These are phyloP conservation scores for Amorpha juglandis DNA, from an alignment of 2,888 invertebrate genomes.

Conservation along the genomic window DNA sequence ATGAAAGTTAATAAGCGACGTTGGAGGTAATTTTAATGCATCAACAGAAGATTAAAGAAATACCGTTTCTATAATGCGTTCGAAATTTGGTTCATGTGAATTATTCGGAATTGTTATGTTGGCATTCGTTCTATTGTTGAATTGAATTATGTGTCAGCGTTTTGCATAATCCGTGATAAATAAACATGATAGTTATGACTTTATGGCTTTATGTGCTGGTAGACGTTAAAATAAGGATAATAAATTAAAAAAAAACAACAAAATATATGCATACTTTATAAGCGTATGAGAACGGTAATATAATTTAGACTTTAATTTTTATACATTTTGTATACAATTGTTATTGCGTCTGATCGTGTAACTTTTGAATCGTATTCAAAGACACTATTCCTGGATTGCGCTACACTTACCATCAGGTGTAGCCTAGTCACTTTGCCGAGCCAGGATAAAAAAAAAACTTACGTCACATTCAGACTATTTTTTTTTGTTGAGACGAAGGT, in stretches of 20 bases:
- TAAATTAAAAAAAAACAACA: neutral
- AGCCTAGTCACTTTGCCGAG: no score
- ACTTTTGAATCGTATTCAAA: no score
- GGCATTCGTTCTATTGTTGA: constrained; percentile 1
- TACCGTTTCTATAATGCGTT: neutral
- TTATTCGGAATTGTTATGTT: neutral
- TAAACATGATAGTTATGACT: neutral
- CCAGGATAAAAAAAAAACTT: no score
- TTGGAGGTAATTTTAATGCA: constrained; percentile 22
- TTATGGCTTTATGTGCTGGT: neutral
- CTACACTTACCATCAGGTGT: no score
- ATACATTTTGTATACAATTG: no score
- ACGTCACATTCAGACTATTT: no score
- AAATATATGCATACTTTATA: neutral
- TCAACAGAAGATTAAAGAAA: neutral
- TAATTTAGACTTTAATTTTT: no score
- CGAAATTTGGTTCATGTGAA: neutral
- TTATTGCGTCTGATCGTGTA: no score
- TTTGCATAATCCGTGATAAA: neutral
- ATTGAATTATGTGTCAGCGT: neutral
- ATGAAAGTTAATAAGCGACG: constrained; percentile 25
- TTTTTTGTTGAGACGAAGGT: no score
- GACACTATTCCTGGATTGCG: no score
- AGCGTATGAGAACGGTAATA: no score
- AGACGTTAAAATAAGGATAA: neutral